Base-by-base conservation (phyloP, 1,140 invertebrate genomes). In the Pachyrhynchus sulphureomaculatus region DNA sequence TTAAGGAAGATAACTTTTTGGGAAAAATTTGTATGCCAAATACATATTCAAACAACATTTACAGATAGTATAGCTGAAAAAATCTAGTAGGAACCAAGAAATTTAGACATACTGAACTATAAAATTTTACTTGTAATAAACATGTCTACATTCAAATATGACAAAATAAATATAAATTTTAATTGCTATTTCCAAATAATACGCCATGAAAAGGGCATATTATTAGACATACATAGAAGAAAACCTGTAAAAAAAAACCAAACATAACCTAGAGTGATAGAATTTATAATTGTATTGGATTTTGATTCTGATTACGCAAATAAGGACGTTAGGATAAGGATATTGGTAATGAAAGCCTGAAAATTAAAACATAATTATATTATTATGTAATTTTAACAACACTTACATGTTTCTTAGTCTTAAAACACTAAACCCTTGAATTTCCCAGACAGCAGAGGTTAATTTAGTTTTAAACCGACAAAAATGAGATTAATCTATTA, bases 291-390 rank as follows among this genome's bases (percentile, higher is more conserved):
- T 5, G 42, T 58, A 58, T 47, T 39, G 42, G 55, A 58, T 24
- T 29, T 23, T 44, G 18, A 18, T 10, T 23, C 1, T 37, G 55
- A 58, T 58, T 58, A 58, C 55, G 55, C 55, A 58, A 26, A 33
- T 33, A 47, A 2, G 29, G 33, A 41, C 24, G 24, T n/a, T 36
- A 26, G 18, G 55, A 23, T 47, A 33, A 51, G 33, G 39, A 37
- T 32, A 37, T 34, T 51, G 44, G 33, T 26, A 59, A 24, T 42
- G 20, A 49, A 62, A 65, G 64, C 68, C 68, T 70, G 68, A 52
- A 70, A 70, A 69, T 56, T 42, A 21, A 68, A 68, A 58, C 53
- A 62, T 56, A 44, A 63, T 51, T 39, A 58, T 58, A 56, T 56
- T 56, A 44, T 20, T 39, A 13, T 17, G 13, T 18, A 39, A 8